Conservation (phyloP, 2,888 invertebrate genomes). For the Dendrolimus houi region DNA sequence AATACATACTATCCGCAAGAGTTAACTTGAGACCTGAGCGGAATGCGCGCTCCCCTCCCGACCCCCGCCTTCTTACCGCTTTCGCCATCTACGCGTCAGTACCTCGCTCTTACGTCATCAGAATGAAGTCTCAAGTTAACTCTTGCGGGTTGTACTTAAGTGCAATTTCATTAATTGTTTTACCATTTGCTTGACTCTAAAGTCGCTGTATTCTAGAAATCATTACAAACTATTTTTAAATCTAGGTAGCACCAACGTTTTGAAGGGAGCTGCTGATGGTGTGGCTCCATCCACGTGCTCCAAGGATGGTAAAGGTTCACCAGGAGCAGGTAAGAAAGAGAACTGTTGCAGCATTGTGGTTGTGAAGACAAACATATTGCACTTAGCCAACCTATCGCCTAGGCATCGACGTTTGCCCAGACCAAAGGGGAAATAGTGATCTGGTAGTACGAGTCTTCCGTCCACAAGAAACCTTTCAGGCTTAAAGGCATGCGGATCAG, state of each 20-base stretch:
- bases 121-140: too few relatives aligned
- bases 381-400: constrained; percentile 84
- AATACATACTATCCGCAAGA: too few relatives aligned
- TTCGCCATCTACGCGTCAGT: too few relatives aligned
- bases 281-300: constrained; percentile 87
- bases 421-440: constrained; percentile 86
- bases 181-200: too few relatives aligned
- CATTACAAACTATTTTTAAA: background rate
- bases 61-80: too few relatives aligned
- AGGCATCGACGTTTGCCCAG: constrained; percentile 87
- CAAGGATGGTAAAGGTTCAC: constrained; percentile 78
- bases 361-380: constrained; percentile 86
- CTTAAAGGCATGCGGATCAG: constrained; percentile 81
- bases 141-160: too few relatives aligned
- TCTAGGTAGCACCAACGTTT: constrained; percentile 78
- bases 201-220: too few relatives aligned
- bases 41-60: too few relatives aligned
- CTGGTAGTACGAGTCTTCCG: constrained; percentile 78
- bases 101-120: too few relatives aligned
- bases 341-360: constrained; percentile 85
- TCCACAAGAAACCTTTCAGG: constrained; percentile 85
- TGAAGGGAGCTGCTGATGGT: constrained; percentile 83
- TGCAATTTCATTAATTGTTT: too few relatives aligned
- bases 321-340: constrained; percentile 79
- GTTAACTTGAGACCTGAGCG: too few relatives aligned